Evolutionary conservation across 2,888 invertebrate genomes (phyloP).

Genomic region (Machimus rusticus): DNA sequence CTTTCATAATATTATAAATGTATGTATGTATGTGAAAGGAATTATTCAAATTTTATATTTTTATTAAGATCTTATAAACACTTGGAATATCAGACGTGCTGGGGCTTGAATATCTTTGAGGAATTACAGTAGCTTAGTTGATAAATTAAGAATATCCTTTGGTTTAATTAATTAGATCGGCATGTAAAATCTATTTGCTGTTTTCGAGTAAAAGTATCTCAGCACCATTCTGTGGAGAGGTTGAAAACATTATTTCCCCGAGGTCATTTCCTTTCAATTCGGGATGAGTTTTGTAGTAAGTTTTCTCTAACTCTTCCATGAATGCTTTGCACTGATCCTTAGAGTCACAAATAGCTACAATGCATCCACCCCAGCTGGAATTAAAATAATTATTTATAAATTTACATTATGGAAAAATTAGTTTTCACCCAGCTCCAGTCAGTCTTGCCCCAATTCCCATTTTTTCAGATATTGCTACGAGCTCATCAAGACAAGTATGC

Average conservation of each 20-base stretch:
- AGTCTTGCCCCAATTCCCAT: conserved; percentile 78
- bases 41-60: not conserved
- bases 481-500: conserved; percentile 82
- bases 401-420: not conserved
- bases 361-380: conserved; percentile 93
- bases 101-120: not conserved
- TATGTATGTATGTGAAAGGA: too few species aligned
- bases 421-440: conserved; percentile 86
- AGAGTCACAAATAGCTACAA: conserved; percentile 72
- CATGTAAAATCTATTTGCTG: not conserved
- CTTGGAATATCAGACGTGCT: not conserved
- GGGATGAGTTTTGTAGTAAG: conserved; percentile 72
- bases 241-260: conserved; percentile 73
- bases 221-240: conserved; percentile 63
- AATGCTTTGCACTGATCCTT: conserved; percentile 72
- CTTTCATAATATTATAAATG: too few species aligned
- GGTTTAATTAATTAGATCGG: not conserved
- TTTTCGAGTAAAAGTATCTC: conserved; percentile 52
- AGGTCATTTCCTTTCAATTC: conserved; percentile 65
- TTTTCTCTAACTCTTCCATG: conserved; percentile 71
- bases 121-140: not conserved
- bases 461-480: conserved; percentile 78
- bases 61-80: not conserved
- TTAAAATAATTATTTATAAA: not conserved
- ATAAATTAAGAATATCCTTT: not conserved